These are phyloP conservation scores for Drosophila pegasa DNA, from an alignment of 2,888 invertebrate genomes.

Conservation along the genomic window DNA sequence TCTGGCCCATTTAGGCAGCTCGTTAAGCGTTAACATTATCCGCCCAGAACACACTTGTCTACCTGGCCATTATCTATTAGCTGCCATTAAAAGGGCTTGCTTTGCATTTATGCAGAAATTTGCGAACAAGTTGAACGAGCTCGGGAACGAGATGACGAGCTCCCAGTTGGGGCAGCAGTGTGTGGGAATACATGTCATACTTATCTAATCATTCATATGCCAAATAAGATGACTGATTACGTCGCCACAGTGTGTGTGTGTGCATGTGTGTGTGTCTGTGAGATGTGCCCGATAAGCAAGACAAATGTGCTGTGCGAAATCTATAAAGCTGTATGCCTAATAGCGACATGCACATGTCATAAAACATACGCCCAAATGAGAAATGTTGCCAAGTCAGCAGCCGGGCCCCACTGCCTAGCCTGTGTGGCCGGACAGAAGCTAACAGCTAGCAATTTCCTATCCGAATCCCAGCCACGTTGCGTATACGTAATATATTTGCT, in stretches of 20 bases:
- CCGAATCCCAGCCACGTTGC: slow-evolving; percentile 14
- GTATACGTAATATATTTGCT: slow-evolving; percentile 57
- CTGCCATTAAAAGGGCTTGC: slow-evolving; percentile 42
- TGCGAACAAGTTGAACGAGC: slow-evolving; percentile 28
- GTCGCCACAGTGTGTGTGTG: slow-evolving; percentile 41
- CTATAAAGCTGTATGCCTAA: slow-evolving; percentile 72
- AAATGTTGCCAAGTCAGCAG: slow-evolving; percentile 70
- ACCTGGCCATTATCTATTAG: slow-evolving; percentile 54
- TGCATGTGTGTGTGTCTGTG: slow-evolving; percentile 11
- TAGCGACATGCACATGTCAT: slow-evolving; percentile 71
- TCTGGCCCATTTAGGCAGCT: slow-evolving; percentile 1
- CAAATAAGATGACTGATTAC: slow-evolving; percentile 77
- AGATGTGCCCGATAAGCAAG: slow-evolving; percentile 65
- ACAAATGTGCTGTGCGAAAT: slow-evolving; percentile 72
- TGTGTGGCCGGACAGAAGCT: slow-evolving; percentile 10
- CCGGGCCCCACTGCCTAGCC: not conserved
- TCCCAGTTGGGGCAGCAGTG: slow-evolving; percentile 27
- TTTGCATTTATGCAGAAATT: slow-evolving; percentile 60
- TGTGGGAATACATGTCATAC: slow-evolving; percentile 36
- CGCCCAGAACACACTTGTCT: slow-evolving; percentile 10
- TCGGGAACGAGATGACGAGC: slow-evolving; percentile 37
- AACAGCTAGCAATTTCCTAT: slow-evolving; percentile 4
- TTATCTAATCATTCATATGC: slow-evolving; percentile 74
- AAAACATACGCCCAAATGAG: slow-evolving; percentile 64
- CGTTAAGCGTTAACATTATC: slow-evolving; percentile 5